Base-by-base conservation (phyloP, 2,888 invertebrate genomes). In the Dynastes grantii region DNA sequence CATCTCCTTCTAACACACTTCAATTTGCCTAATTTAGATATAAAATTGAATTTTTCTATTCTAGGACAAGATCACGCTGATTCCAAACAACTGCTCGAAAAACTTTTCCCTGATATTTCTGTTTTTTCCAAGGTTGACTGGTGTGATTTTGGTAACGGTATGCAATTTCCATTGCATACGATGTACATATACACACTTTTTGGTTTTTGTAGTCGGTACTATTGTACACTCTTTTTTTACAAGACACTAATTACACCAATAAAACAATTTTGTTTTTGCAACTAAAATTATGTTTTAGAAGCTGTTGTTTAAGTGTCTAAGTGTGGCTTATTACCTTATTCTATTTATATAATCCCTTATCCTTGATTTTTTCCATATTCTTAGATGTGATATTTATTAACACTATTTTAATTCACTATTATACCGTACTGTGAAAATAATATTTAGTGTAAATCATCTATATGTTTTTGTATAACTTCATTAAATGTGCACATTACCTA, bases 141-240 rank as follows among this genome's bases (percentile, higher is more conserved):
- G 73, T 75, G 45, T 75, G 73, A 63, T 75, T 75, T 75, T 75
- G 63, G 73, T 75, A 75, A 75, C 8, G 73, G 73, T 75, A 75
- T 75, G 63, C 73, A 75, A 75, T 75, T 63, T 75, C 3, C 16
- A 13, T 61, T 75, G 73, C 73, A 61, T 75, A 75, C 73, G 27
- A 45, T 45, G 61, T 75, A 63, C 68, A 68, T 58, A 58, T 49
- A 61, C 51, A 51, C 49, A 68, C n/a, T 51, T 53, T 51, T 75
- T 61, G 45, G 27, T 27, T 27, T 75, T 71, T 63, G 32, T 63
- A 63, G 63, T 63, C 27, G 9, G 63, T 37, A 29, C 32, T 63
- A 4, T 63, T 63, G 63, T 63, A 63, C 29, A 63, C n/a, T 63
- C 2, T 63, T 63, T 63, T 32, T 63, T 63, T 63, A 32, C 32